Base-by-base conservation (phyloP, 2,888 invertebrate species). In the Hemistola chrysoprasaria region DNA sequence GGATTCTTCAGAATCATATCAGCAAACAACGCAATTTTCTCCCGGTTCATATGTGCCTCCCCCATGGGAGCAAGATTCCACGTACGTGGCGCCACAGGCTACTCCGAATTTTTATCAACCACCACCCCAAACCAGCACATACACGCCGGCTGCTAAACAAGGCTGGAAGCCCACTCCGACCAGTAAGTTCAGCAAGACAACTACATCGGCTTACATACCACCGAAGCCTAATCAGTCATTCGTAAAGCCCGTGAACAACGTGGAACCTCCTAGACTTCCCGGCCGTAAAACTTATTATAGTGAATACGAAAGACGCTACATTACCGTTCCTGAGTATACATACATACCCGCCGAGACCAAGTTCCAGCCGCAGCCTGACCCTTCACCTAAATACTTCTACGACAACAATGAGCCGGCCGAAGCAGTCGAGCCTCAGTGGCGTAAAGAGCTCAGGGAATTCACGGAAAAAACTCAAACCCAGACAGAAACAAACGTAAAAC, bases 151-250 rank as follows among this genome's bases (percentile, higher is more conserved):
- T 34, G 16, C 58, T 10, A 39, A 55, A 6, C 65, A 73, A 36
- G 61, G 69, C 9, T 87, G 86, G 86, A 72, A 70, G 26, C 72
- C 77, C 2, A 47, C 73, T 23, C 65, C 74, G 3, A 42, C 65
- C 6, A 56, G 56, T 22, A 87, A 85, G 53, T 84, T 71, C 46
- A 52, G 74, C 0, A 88, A 86, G 53, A 66, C 75, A n/a, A 56
- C 70, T 35, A 78, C 85, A 6, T 81, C 75, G 22, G 60, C 88
- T 6, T 88, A 85, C 40, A 78, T 85, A 55, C 88, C 88, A 11
- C 88, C 88, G 22, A 85, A 87, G 36, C 88, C 88, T 1, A 88
- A 88, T 46, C 86, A 87, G 45, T 88, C 88, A 1, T 88, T 88
- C 43, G 88, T 88, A 0, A 82, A 71, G 36, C 59, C 79, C 3